Base-by-base conservation (phyloP, 1,140 invertebrate species). In the Drosophila albomicans region DNA sequence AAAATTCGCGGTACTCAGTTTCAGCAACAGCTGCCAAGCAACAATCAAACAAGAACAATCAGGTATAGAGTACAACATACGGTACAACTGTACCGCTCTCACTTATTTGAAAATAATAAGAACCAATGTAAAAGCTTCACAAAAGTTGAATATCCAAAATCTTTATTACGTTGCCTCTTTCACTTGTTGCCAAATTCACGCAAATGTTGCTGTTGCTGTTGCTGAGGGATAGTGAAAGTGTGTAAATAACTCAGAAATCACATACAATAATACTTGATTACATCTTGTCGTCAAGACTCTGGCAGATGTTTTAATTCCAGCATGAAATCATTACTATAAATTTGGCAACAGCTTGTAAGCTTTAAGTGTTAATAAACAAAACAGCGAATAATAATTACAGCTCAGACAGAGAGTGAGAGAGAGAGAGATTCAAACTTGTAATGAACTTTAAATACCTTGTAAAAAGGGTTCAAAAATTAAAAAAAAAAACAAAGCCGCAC, bases 251-350 rank as follows among this genome's bases (percentile, higher is more conserved):
- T 54, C n/a, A n/a, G 10, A 32, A 32, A 13, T 52, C 28, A 54
- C 25, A 38, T 7, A 20, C 32, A 41, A 7, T 13, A 2, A n/a
- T 13, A 41, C n/a, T 57, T 41, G 35, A 11, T 57, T 41, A 54
- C 25, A 10, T 54, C 25, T 30, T 13, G 48, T 15, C 28, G 28
- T 54, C 16, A 11, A 35, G 45, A 62, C 25, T 7, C 32, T 25
- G 20, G 20, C 5, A 11, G 32, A 52, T 43, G 20, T 41, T 64
- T 52, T n/a, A 43, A 15, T 35, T 15, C 1, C 32, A 35, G 16
- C 35, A 64, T 64, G 61, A 64, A 52, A 64, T 64, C 61, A 64
- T 64, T 41, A 28, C 32, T 64, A 52, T 43, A 52, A 10, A 63
- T 32, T n/a, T 38, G 32, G 48, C 61, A 52, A 52, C 2, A 8